These are phyloP conservation scores for Pterobdella sp. DNA, from an alignment of 2,888 invertebrate species.

Conservation along the genomic window DNA sequence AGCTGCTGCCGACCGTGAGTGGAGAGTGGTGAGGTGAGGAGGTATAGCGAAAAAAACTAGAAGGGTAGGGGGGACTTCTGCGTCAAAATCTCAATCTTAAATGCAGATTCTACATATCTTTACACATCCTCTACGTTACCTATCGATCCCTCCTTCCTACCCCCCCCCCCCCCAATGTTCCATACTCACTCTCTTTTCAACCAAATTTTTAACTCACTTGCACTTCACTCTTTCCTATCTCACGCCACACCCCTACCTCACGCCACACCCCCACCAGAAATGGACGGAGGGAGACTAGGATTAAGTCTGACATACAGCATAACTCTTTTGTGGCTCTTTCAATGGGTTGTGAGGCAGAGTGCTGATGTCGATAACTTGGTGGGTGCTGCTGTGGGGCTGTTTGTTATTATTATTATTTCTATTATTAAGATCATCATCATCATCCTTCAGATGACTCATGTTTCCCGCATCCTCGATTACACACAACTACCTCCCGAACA, in stretches of 20 bases:
- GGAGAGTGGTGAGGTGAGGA: not conserved
- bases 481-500: not conserved
- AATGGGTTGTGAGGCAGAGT: conserved; percentile 85
- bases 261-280: conserved; percentile 34
- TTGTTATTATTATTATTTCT: conserved; percentile 8
- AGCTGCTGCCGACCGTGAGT: conserved; percentile 56
- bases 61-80: too few relatives aligned
- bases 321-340: conserved; percentile 67
- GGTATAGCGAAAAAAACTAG: too few relatives aligned
- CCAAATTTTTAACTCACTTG: not conserved
- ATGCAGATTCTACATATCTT: too few relatives aligned
- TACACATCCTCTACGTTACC: too few relatives aligned
- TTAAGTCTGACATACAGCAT: conserved; percentile 49
- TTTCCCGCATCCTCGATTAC: conserved; percentile 76
- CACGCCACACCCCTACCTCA: not conserved
- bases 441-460: conserved; percentile 54
- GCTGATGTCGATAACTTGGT: conserved; percentile 62
- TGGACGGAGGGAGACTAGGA: conserved; percentile 48
- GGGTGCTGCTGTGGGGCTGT: conserved; percentile 25
- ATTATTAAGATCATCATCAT: conserved; percentile 3
- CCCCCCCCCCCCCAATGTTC: not conserved
- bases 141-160: not conserved
- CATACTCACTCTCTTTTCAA: not conserved
- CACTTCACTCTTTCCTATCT: not conserved
- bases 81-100: too few relatives aligned